phyloP scores from a whole-genome alignment of 2,797 vertebrate species.

The Pachyuromys duprasi region DNA sequence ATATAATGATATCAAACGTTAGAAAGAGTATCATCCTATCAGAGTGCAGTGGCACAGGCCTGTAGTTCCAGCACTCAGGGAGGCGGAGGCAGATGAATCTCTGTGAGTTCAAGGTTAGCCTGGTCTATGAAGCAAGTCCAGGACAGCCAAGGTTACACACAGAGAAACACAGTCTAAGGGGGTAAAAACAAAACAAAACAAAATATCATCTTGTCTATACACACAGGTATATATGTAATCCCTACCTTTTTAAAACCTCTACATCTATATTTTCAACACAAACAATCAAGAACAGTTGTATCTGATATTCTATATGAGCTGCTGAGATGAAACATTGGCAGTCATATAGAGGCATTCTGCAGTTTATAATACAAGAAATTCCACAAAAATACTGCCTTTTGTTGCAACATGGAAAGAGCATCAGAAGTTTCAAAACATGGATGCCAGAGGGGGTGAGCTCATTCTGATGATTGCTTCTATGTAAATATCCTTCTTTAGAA shows the following conservation, averaged over 20 bases:
- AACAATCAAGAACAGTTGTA: background rate
- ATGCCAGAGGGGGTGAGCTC: background rate
- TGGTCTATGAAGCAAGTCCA: too few species aligned
- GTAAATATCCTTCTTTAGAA: background rate
- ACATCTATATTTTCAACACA: background rate
- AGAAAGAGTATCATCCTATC: background rate
- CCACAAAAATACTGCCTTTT: background rate
- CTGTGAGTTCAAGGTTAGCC: too few species aligned
- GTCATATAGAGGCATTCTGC: background rate
- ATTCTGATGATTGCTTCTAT: background rate
- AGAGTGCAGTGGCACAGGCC: too few species aligned
- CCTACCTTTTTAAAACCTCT: background rate
- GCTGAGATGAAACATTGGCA: background rate
- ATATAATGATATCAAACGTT: background rate
- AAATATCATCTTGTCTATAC: too few species aligned
- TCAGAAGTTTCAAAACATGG: slow-evolving; percentile 25
- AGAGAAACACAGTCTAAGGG: too few species aligned
- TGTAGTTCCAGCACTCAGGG: too few species aligned
- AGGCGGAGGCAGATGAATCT: too few species aligned
- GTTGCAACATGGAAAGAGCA: background rate
- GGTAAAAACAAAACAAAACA: too few species aligned
- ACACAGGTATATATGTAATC: background rate
- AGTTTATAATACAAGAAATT: background rate
- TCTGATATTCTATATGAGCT: background rate
- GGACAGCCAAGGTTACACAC: too few species aligned